Base-by-base conservation (phyloP, 2,888 invertebrate genomes). In the Eilema griseolum region DNA sequence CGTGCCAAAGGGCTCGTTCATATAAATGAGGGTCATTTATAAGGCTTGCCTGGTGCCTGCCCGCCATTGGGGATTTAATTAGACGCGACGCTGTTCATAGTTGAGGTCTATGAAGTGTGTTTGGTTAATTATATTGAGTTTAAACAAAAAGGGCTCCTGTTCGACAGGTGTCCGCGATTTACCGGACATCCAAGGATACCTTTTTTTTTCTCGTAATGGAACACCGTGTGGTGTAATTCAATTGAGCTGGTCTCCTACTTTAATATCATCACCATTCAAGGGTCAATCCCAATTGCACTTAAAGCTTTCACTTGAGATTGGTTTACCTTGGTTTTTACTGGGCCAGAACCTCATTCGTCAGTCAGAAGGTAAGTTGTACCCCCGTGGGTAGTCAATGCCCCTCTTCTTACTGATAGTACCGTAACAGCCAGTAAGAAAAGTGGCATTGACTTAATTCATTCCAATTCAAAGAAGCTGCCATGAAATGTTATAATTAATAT, bases 21-120 rank as follows among this genome's bases (percentile, higher is more conserved):
- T 81, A 81, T 77, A 84, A 86, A 88, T 86, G 76, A 75, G 57
- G 52, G 61, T 37, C 81, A 85, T 85, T 83, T 78, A 84, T 86
- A 81, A 78, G 68, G 61, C 70, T 76, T 75, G 66, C 64, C 72
- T 73, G 67, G 1, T 37, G 61, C 70, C 75, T 75, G 66, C 72
- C 67, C 72, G 33, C 60, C 61, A 59, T 41, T 72, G 62, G 71
- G 73, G 71, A 64, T 69, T 79, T 79, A 79, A 85, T 85, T 83
- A 82, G 82, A 80, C 78, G 70, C 31, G 56, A n/a, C 67, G 31
- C 46, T 52, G 16, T 56, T 61, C 52, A 33, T 11, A 61, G 63
- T 46, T 63, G 26, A 5, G 52, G 20, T 64, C 28, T 52, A 20
- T 52, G 5, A 62, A 64, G 52, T 52, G n/a, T 61, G n/a, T 61